phyloP scores from a whole-genome alignment of 2,113 vertebrate genomes.

The Silurus asotus region DNA sequence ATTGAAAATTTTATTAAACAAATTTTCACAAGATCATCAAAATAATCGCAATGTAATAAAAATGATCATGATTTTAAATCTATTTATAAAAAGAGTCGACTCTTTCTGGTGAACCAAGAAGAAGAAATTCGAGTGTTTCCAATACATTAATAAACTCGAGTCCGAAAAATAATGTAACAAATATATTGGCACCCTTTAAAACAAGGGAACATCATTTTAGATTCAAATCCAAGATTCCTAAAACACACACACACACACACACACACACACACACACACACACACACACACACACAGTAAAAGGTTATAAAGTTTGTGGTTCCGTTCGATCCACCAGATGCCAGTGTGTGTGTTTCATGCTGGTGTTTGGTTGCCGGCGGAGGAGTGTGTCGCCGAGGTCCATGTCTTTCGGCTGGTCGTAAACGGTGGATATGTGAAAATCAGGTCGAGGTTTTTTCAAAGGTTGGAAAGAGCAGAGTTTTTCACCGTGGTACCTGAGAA shows the following conservation, averaged over 20 bases:
- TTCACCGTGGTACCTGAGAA: conserved; percentile 89
- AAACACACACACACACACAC: not conserved
- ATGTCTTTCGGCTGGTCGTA: conserved; percentile 85
- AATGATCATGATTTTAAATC: too few species aligned
- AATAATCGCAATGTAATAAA: too few species aligned
- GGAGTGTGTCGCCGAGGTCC: conserved; percentile 79
- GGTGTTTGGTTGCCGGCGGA: conserved; percentile 81
- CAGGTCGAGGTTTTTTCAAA: conserved; percentile 72
- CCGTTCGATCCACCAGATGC: conserved; percentile 61
- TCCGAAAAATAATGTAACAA: not conserved
- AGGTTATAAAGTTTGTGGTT: conserved; percentile 37
- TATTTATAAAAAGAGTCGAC: not conserved
- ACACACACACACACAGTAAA: not conserved
- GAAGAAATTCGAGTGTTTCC: not conserved
- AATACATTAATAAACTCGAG: not conserved
- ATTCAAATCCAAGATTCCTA: not conserved
- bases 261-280: not conserved
- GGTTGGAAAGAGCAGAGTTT: conserved; percentile 78
- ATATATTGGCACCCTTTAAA: not conserved
- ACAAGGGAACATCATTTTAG: conserved; percentile 6
- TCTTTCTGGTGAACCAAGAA: not conserved
- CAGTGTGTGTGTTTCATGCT: conserved; percentile 86
- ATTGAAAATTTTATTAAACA: too few species aligned
- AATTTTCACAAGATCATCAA: too few species aligned
- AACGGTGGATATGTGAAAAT: conserved; percentile 82